Evolutionary conservation across 1,140 invertebrate genomes (phyloP), one percentile per base, ranked within the genome.

Genomic region (Papilio xuthus): DNA sequence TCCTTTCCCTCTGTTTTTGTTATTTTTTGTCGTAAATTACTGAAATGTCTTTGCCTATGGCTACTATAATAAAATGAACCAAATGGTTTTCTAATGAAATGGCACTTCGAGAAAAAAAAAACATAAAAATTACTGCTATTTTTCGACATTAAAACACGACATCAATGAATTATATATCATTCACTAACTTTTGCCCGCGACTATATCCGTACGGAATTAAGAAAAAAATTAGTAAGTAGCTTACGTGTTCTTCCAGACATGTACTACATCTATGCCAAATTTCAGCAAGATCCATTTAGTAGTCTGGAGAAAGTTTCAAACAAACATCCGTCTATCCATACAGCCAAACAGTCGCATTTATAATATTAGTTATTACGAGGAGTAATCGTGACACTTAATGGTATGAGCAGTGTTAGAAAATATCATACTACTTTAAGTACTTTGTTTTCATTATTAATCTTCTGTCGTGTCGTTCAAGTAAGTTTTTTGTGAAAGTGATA

Each of bases 21-120:
- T 76, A 63, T 76, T 76, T 76, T 76, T 37, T n/a, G 74, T 32
- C 53, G 20, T 76, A n/a, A 76, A 76, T 76, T 63, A 63, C 20
- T 37, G 28, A 76, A 63, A 76, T 76, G 74, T 76, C 74, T n/a
- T 63, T 56, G 56, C 18, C 32, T 20, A 15, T 76, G 1, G 53
- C 20, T 63, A 76, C 63, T 44, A 76, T 63, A 76, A 2, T 44
- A 76, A 76, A 76, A 2, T 41, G 56, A 76, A 63, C 42, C 74
- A 37, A 76, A 76, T 44, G 74, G 74, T 56, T n/a, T 12, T 76
- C 56, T 60, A n/a, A 76, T 63, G 56, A 63, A 41, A 63, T 42
- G 37, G 20, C 9, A 63, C 56, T 63, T 20, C 56, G 56, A 28
- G 37, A 6, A 63, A 20, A 13, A 20, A 18, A 18, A 56, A 74